Evolutionary conservation across 2,797 vertebrate species (phyloP).

Genomic region (Falco peregrinus): DNA sequence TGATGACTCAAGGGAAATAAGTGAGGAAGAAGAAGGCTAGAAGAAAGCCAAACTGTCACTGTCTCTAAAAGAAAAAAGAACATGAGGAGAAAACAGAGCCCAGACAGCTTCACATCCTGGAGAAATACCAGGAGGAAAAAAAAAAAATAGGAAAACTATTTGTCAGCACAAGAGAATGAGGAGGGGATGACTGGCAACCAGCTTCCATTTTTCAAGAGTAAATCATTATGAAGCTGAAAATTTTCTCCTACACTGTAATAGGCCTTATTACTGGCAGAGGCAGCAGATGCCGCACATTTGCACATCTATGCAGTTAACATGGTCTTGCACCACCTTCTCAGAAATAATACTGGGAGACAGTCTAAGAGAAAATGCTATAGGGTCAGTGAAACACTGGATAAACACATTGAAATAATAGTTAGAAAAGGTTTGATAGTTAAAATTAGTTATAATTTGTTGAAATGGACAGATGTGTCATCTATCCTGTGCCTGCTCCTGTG

Average conservation of each 20-base stretch:
- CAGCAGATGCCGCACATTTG: background rate
- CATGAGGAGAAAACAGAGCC: background rate
- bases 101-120: background rate
- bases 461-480: background rate
- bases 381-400: background rate
- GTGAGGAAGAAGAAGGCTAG: background rate
- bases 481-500: background rate
- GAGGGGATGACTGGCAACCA: background rate
- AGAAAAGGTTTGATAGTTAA: background rate
- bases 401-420: background rate
- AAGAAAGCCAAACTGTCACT: background rate
- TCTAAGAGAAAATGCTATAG: background rate
- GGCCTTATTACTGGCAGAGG: background rate
- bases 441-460: background rate
- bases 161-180: background rate
- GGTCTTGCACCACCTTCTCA: background rate
- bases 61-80: background rate
- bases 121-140: background rate
- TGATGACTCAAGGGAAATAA: background rate
- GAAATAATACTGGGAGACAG: background rate
- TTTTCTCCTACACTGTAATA: background rate
- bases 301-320: background rate
- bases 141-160: background rate
- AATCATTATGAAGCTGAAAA: background rate
- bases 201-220: background rate